Evolutionary conservation across 2,888 invertebrate species (phyloP).

Genomic region (Coelinius sp.): DNA sequence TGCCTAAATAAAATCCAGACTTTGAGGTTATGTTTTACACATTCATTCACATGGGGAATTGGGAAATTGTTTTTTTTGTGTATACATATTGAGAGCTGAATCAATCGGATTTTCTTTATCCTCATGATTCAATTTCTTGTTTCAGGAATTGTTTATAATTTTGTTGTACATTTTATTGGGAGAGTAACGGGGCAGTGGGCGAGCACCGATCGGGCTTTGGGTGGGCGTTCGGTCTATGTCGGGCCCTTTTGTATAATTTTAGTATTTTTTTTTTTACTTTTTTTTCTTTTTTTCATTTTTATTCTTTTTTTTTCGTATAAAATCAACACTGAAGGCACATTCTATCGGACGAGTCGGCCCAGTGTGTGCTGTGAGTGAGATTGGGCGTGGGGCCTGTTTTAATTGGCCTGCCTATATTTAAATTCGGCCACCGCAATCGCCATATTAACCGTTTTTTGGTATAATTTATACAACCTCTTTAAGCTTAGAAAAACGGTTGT

Average conservation of each 20-base stretch:
- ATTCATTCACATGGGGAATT: neutral
- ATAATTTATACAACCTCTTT: constrained; percentile 11
- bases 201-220: constrained; percentile 74
- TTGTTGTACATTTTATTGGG: constrained; percentile 34
- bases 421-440: constrained; percentile 67
- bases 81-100: too few species aligned
- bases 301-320: constrained; percentile 82
- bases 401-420: constrained; percentile 49
- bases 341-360: constrained; percentile 95
- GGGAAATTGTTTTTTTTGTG: neutral
- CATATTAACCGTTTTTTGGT: constrained; percentile 31
- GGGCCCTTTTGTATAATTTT: constrained; percentile 88
- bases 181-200: constrained; percentile 66
- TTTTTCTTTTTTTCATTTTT: constrained; percentile 77
- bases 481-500: constrained; percentile 24
- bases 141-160: constrained; percentile 13
- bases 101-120: neutral
- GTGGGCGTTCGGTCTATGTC: constrained; percentile 87
- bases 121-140: neutral
- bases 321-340: constrained; percentile 95
- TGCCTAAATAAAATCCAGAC: constrained; percentile 63
- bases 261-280: constrained; percentile 78
- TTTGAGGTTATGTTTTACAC: neutral
- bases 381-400: constrained; percentile 70
- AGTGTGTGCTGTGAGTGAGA: constrained; percentile 81